Base-by-base conservation (phyloP, 2,888 invertebrate species). In the Andrena trimmerana region DNA sequence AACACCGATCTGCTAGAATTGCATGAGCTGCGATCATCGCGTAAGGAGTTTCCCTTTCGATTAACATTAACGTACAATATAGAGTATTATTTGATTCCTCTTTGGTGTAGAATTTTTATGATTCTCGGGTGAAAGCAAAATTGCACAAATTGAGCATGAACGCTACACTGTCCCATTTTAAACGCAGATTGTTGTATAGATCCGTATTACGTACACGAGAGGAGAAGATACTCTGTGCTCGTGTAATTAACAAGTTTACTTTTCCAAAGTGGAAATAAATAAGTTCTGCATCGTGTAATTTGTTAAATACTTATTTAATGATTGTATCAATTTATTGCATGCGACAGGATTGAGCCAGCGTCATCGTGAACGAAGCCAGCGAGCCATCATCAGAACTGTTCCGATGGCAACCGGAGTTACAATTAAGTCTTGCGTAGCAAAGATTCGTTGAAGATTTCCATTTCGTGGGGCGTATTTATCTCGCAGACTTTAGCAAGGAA, bases 301-400 rank as follows among this genome's bases (percentile, higher is more conserved):
- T 29, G 20, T 48, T 20, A 8, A 36, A 74, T 42, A 76, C 57
- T 76, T 42, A n/a, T 78, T 66, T 79, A 85, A 83, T 76, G 62
- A 83, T 66, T 80, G 75, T 85, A 75, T 92, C 92, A 83, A 90
- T 94, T 90, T 94, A 90, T 93, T 93, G 92, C 92, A 92, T 93
- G 92, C 91, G 88, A 90, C 93, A 94, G 94, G 92, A 87, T 89
- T 90, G 92, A 92, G 86, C 87, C 87, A 87, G 85, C 88, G 84
- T 82, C 90, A 69, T 87, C 90, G 72, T 91, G 88, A 90, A 87
- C 81, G 83, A 81, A 86, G 81, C 69, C 75, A 74, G 74, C 86
- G 85, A 80, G 79, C 80, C 83, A 80, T 82, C 85, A 68, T 78
- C 78, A 83, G 78, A 84, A 72, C 73, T 72, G 77, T 84, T 70